Evolutionary conservation across 2,113 vertebrate species (phyloP).

Genomic region (Ceuthmochares aereus): DNA sequence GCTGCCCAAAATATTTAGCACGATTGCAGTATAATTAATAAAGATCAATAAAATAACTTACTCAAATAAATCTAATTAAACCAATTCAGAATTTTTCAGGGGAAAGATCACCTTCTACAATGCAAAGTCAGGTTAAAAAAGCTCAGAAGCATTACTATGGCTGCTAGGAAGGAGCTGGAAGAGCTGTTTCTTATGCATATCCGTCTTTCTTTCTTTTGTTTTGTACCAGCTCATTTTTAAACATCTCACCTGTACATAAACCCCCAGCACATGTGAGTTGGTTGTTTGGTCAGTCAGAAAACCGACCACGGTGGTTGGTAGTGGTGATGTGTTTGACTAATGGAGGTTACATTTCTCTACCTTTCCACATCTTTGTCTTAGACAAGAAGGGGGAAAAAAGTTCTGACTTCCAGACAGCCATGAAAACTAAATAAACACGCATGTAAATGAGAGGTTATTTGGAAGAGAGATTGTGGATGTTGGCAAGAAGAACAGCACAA

Average conservation of each 20-base stretch:
- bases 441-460: slow-evolving; percentile 78
- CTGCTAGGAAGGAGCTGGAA: not conserved
- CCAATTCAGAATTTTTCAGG: not conserved
- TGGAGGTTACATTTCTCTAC: not conserved
- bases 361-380: slow-evolving; percentile 65
- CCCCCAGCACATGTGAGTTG: not conserved
- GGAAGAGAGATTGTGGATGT: slow-evolving; percentile 71
- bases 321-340: not conserved
- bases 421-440: slow-evolving; percentile 77
- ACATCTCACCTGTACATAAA: not conserved
- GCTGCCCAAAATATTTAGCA: not conserved
- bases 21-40: not conserved
- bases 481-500: slow-evolving; percentile 71
- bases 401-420: slow-evolving; percentile 73
- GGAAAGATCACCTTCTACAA: not conserved
- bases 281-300: not conserved
- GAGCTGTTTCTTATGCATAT: not conserved
- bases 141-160: not conserved
- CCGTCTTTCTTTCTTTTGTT: not conserved
- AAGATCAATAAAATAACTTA: not conserved
- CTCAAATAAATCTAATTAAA: not conserved
- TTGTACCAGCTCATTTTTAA: not conserved
- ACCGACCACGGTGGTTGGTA: not conserved
- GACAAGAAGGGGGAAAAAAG: not conserved
- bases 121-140: not conserved